Evolutionary conservation across 2,113 vertebrate genomes (phyloP).

Genomic region (Clupea harengus): DNA sequence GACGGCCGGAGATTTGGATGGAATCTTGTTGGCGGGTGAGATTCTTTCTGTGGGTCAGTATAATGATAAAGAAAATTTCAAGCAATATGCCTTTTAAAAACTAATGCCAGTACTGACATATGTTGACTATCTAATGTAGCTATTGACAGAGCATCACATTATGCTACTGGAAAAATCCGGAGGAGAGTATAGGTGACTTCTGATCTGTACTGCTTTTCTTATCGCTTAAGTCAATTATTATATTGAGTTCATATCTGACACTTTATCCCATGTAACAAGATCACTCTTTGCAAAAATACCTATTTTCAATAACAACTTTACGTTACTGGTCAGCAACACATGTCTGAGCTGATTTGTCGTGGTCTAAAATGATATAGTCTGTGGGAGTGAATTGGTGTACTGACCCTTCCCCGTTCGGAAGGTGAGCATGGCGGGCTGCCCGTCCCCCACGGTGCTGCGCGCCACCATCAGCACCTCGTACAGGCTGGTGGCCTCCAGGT

Average conservation of each 20-base stretch:
- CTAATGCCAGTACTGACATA: neutral
- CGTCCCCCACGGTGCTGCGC: conserved; percentile 82
- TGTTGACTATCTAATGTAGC: too few relatives aligned
- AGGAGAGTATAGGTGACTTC: neutral
- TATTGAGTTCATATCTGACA: neutral
- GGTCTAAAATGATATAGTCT: neutral
- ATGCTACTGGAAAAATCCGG: too few relatives aligned
- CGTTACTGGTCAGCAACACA: neutral
- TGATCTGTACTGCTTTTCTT: neutral
- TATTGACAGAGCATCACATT: too few relatives aligned
- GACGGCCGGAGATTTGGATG: conserved; percentile 71
- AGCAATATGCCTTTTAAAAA: neutral
- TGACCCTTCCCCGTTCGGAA: conserved; percentile 95
- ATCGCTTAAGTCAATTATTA: neutral
- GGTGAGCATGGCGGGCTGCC: conserved; percentile 96
- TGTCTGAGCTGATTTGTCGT: neutral
- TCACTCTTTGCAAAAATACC: neutral
- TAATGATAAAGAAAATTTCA: neutral
- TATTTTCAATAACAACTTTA: neutral
- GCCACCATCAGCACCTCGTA: conserved; percentile 98
- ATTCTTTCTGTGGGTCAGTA: conserved; percentile 74
- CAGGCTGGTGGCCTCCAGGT: conserved; percentile 90
- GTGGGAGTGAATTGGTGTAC: conserved; percentile 26
- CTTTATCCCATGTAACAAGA: neutral
- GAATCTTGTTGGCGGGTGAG: conserved; percentile 77